phyloP scores from a whole-genome alignment of 2,888 invertebrate genomes.

The Cepaea hortensis region DNA sequence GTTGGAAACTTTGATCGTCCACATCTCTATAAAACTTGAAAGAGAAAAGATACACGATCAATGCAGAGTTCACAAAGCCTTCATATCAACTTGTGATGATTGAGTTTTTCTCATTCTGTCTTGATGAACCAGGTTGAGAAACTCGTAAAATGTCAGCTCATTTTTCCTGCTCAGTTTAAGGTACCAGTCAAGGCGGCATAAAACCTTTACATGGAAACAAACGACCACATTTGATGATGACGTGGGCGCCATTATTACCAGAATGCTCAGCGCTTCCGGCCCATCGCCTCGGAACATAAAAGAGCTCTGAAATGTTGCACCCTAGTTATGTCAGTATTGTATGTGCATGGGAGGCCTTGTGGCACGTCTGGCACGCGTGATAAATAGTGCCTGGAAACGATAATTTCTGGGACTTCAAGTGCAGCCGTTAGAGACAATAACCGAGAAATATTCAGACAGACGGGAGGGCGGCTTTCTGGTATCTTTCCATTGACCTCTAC shows the following conservation, averaged over 20 bases:
- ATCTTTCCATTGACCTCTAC: constrained; percentile 32
- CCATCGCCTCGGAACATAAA: constrained; percentile 30
- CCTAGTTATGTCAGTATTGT: constrained; percentile 35
- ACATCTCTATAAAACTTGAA: no score
- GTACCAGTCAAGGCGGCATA: constrained; percentile 3
- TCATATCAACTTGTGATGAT: neutral
- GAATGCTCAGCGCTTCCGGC: constrained; percentile 32
- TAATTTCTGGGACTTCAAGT: neutral
- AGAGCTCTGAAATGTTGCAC: constrained; percentile 36
- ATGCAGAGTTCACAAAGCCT: no score
- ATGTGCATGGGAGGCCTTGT: constrained; percentile 1
- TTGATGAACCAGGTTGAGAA: neutral
- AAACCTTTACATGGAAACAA: constrained; percentile 27
- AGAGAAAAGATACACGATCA: no score
- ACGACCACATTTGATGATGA: neutral
- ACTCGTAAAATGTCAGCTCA: neutral
- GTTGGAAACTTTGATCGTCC: no score
- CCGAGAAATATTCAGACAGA: neutral
- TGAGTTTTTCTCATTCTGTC: neutral
- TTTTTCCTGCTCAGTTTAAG: neutral
- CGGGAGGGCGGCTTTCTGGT: neutral
- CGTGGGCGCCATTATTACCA: constrained; percentile 24
- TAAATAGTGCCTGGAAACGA: constrained; percentile 4
- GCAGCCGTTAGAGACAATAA: constrained; percentile 33
- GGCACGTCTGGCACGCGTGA: constrained; percentile 28